Evolutionary conservation across 2,797 vertebrate species (phyloP), one percentile per base, ranked within the genome.

Genomic region (Eulemur albifrons): DNA sequence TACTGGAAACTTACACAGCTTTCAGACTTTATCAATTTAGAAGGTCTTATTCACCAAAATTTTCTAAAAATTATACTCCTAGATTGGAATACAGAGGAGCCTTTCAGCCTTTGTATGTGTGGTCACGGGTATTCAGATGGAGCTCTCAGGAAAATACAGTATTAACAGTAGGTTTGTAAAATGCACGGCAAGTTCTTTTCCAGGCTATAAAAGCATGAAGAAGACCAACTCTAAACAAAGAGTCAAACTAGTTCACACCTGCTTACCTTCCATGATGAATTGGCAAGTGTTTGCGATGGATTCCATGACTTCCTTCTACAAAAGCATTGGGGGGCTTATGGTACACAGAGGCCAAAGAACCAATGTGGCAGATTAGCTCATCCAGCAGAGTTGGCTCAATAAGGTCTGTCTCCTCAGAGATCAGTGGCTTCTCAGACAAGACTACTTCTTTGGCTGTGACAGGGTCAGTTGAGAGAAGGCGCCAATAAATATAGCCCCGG

Each of bases 301-400:
- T 99, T 32, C 99, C 99, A 0, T 99, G 99, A 98, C 99, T 99
- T 85, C 99, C 99, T 98, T 99, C 99, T 69, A 99, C 99, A 25
- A 99, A 99, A 87, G 99, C 99, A 2, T 99, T 99, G 98, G 99
- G 99, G 0, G 99, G 99, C 92, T 99, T 99, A 99, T 99, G 99
- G 97, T 99, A 99, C 92, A 99, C 99, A 0, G 99, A 99, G 43
- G 99, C 99, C 99, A 99, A 97, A 4, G 99, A 99, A 38, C 99
- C 99, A 6, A 99, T 99, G 97, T 99, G 99, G 98, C 99, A 99
- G 98, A 99, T 99, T 25, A 99, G 98, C 98, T 99, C 99, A 30
- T 99, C 99, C 97, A 99, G 98, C 59, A 99, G 98, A 13, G 99
- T 99, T 35, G 99, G 99, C 88, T 99, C 99, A 7, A 99, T 99